Evolutionary conservation across 2,888 invertebrate genomes (phyloP).

Genomic region (Creontiades dilutus): DNA sequence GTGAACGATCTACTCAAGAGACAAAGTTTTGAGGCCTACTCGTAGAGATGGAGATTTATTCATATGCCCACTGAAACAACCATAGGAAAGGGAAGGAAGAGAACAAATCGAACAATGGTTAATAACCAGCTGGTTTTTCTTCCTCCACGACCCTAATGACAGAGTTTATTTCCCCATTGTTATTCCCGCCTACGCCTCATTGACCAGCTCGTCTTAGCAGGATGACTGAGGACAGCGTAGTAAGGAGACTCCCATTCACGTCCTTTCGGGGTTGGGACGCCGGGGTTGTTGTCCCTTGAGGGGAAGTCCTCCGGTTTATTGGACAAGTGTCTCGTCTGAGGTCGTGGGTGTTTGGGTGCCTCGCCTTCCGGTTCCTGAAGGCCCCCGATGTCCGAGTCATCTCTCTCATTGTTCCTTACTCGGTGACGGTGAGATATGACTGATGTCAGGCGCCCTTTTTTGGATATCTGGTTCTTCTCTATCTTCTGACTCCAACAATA

Average conservation of each 20-base stretch:
- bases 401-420: slow-evolving; percentile 24
- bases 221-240: slow-evolving; percentile 30
- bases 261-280: background rate
- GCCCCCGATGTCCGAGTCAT: background rate
- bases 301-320: background rate
- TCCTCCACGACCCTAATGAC: slow-evolving; percentile 25
- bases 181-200: slow-evolving; percentile 6
- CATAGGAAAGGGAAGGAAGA: slow-evolving; percentile 17
- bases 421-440: slow-evolving; percentile 19
- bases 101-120: slow-evolving; percentile 42
- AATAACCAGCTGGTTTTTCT: slow-evolving; percentile 31
- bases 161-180: slow-evolving; percentile 38
- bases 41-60: slow-evolving; percentile 25
- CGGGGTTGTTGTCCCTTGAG: background rate
- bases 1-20: no score
- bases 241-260: slow-evolving; percentile 8
- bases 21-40: background rate
- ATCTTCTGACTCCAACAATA: background rate
- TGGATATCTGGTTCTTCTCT: slow-evolving; percentile 23
- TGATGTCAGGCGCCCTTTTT: slow-evolving; percentile 14
- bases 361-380: slow-evolving; percentile 30
- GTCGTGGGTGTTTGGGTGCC: background rate
- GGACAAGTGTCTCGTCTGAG: slow-evolving; percentile 25
- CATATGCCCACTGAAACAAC: slow-evolving; percentile 1
- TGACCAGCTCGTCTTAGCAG: slow-evolving; percentile 19